A percentile compares a stretch with the other conserved stretches of the same genome.
These are phyloP conservation scores for Equus przewalskii DNA, from an alignment of 2,113 vertebrate species.

Conservation along the genomic window DNA sequence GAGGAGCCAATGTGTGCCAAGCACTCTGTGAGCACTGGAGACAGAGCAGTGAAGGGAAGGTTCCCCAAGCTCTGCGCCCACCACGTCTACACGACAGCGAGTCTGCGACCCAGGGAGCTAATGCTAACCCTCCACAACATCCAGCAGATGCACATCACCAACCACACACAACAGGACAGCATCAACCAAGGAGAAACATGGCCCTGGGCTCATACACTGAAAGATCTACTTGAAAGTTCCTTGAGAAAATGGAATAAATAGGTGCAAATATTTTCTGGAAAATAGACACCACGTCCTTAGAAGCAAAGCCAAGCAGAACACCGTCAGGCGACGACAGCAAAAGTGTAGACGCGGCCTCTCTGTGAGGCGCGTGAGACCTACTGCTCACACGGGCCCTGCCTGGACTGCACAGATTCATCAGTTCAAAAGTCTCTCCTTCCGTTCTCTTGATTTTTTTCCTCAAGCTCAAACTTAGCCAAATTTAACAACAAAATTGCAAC, in stretches of 20 bases:
- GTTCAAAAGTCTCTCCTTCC: neutral
- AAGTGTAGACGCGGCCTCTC: neutral
- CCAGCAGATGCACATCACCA: too few species aligned
- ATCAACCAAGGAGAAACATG: too few species aligned
- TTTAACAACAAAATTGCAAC: constrained; percentile 13
- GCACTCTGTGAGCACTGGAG: neutral
- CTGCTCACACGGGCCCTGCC: neutral
- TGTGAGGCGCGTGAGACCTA: neutral
- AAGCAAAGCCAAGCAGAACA: neutral
- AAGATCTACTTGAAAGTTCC: neutral
- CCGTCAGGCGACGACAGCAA: neutral
- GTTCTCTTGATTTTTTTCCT: constrained; percentile 6
- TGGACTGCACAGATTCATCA: neutral
- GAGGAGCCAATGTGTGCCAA: neutral
- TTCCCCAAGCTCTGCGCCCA: neutral
- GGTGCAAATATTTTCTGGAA: constrained; percentile 26
- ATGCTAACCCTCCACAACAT: neutral
- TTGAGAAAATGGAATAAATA: constrained; percentile 32
- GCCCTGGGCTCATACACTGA: neutral
- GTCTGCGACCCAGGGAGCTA: neutral
- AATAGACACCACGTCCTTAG: neutral
- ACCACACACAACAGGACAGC: rapidly evolving
- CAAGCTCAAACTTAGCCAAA: neutral
- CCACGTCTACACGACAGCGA: neutral
- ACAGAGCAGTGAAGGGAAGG: too few species aligned